phyloP scores from a whole-genome alignment of 2,113 vertebrate genomes.

The Taxidea taxus region DNA sequence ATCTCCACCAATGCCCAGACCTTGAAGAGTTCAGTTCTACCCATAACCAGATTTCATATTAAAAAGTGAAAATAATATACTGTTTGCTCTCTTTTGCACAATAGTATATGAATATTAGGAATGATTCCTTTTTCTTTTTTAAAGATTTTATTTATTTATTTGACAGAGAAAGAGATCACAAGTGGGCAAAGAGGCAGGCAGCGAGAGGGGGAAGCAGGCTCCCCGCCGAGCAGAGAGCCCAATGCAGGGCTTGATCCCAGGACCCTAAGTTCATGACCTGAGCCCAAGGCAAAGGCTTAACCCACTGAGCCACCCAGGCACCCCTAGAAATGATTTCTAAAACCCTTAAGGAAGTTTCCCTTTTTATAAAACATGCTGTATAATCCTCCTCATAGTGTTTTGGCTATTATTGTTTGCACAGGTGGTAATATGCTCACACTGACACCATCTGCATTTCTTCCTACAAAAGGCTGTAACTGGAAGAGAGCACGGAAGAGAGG shows the following conservation, averaged over 20 bases:
- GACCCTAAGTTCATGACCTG: no score
- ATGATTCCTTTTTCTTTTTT: background rate
- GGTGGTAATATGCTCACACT: background rate
- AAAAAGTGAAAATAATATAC: slow-evolving; percentile 27
- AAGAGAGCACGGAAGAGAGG: background rate
- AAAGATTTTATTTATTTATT: no score
- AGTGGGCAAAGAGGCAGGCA: no score
- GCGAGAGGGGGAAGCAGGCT: no score
- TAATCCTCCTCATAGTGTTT: slow-evolving; percentile 19
- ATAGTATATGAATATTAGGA: background rate
- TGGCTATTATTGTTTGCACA: slow-evolving; percentile 42
- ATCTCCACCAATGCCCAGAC: background rate
- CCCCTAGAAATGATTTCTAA: background rate
- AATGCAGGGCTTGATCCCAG: no score
- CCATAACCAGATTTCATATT: background rate
- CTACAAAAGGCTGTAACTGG: slow-evolving; percentile 5
- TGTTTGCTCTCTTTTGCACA: background rate
- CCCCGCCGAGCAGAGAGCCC: no score
- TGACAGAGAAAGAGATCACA: no score
- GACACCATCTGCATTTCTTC: slow-evolving; percentile 26
- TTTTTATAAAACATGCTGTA: background rate
- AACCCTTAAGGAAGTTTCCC: slow-evolving; percentile 34
- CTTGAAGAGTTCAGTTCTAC: background rate
- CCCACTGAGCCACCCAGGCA: no score
- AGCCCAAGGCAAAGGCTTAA: no score